Evolutionary conservation across 1,140 invertebrate genomes (phyloP), one percentile per base, ranked within the genome.

Genomic region (Drosophila pruinosa): DNA sequence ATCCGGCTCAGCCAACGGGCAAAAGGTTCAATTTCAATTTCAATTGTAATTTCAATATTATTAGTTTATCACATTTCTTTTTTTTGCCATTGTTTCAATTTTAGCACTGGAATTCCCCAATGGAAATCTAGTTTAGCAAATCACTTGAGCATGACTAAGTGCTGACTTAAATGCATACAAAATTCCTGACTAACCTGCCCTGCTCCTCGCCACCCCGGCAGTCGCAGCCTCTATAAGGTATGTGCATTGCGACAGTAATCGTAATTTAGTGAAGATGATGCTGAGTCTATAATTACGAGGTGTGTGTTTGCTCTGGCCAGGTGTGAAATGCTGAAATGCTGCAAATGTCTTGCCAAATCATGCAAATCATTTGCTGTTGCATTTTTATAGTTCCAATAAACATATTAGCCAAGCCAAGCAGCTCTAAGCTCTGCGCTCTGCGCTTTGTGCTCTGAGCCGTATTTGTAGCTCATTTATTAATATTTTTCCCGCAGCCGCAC

Each of bases 61-160:
- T 77, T 81, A 70, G 78, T 72, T 73, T 69, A 63, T 59, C 64
- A 65, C 50, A 24, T 47, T 15, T 24, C 12, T n/a, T 36, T 28
- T 70, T 57, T 67, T 52, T 56, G 69, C 80, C 75, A 85, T 83
- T 83, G 77, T 85, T 79, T 75, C 15, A 24, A 22, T 78, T 65
- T 75, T 48, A 77, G 53, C 63, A 26, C 26, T 50, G 47, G 47
- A 50, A 10, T 50, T 50, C 47, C 47, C 47, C 47, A 50, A 71
- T 78, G 79, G 65, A 79, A 85, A 81, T 86, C 81, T 86, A 86
- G 82, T 86, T 86, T 86, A 86, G 77, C 78, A 88, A 78, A 88
- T 88, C 78, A 81, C 77, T 86, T 88, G 77, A 45, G 74, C 82
- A 86, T 86, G 82, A 86, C 81, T 86, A 86, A 86, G 82, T 88